Conservation (phyloP, 92 coral and sea anemone species). For the Anthopleura xanthogrammica region DNA sequence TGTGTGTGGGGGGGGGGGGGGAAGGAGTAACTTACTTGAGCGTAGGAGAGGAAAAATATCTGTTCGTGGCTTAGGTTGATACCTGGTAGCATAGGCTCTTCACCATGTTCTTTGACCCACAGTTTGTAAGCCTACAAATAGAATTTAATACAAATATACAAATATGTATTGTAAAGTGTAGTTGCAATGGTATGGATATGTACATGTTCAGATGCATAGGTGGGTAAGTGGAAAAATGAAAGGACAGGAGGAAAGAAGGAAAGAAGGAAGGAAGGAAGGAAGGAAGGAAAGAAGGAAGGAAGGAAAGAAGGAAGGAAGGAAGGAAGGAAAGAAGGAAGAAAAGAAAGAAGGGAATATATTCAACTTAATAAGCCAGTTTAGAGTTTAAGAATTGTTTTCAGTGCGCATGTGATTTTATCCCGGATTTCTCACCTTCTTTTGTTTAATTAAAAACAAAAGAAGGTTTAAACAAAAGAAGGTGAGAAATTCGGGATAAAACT, state of each 20-base stretch:
- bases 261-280: neutral
- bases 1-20: no score
- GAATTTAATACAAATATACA: no score
- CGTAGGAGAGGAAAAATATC: conserved; percentile 74
- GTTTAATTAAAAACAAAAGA: no score
- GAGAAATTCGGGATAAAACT: no score
- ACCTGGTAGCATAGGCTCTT: conserved; percentile 75
- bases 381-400: no score
- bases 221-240: neutral
- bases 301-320: no score
- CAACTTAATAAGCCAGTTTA: no score
- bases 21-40: conserved; percentile 51
- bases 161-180: no score
- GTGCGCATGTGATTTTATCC: no score
- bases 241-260: neutral
- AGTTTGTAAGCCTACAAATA: conserved; percentile 61
- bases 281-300: neutral
- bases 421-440: no score
- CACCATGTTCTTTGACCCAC: conserved; percentile 58
- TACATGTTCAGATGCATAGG: neutral
- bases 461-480: no score
- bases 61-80: conserved; percentile 77
- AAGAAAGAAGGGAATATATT: neutral
- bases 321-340: no score
- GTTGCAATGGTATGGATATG: neutral